Evolutionary conservation across 2,888 invertebrate genomes (phyloP).

Genomic region (Conops quadrifasciatus): DNA sequence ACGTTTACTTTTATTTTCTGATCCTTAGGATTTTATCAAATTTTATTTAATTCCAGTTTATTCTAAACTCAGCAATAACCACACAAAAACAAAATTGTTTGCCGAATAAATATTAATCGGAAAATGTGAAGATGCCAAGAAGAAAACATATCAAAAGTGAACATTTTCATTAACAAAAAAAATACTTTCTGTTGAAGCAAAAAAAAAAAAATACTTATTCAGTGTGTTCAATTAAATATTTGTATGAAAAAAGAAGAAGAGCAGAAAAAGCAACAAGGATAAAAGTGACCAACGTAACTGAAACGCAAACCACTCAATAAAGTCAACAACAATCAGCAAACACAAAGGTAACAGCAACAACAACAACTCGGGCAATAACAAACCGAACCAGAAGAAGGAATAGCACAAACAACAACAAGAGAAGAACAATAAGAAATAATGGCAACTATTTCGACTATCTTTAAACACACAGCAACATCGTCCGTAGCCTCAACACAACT

Average conservation of each 20-base stretch:
- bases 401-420: not conserved
- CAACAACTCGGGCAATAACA: no score
- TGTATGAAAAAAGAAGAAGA: not conserved
- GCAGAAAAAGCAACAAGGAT: not conserved
- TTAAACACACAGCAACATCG: conserved; percentile 43
- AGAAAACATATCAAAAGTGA: conserved; percentile 1
- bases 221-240: not conserved
- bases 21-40: no score
- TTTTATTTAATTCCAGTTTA: no score
- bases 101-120: not conserved
- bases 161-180: not conserved
- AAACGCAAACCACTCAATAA: conserved; percentile 17
- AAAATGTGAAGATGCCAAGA: not conserved
- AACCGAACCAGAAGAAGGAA: conserved; percentile 11
- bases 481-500: conserved; percentile 33
- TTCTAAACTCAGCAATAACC: no score
- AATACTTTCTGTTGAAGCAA: not conserved
- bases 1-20: no score
- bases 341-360: conserved; percentile 21
- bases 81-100: not conserved
- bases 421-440: conserved; percentile 3
- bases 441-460: conserved; percentile 46
- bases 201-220: not conserved
- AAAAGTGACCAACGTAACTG: not conserved
- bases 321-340: conserved; percentile 16